Base-by-base conservation (phyloP, 2,888 invertebrate genomes). In the Abscondita cerata region DNA sequence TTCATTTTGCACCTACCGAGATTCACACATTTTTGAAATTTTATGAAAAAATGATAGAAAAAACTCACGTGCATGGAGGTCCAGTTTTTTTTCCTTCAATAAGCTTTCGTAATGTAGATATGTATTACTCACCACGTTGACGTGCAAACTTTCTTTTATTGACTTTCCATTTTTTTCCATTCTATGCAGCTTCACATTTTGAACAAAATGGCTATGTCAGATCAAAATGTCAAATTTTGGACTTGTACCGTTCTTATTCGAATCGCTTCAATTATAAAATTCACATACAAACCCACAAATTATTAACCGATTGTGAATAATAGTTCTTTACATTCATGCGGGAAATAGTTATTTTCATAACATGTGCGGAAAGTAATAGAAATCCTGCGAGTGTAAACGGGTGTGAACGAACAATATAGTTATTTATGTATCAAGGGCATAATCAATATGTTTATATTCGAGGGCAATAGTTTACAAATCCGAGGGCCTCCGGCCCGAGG, bases 1-100 rank as follows among this genome's bases (percentile, higher is more conserved):
- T 41, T 41, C 41, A 12, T 9, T 8, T 41, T 46, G 11, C 46
- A 46, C 15, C 59, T 46, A 4, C 11, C 18, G 20, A 46, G 20
- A 18, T n/a, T 1, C 1, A 46, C 12, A 46, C 9, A 12, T n/a
- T 9, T 44, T n/a, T 2, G 15, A 16, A 16, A 5, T 44, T 44
- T 3, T 44, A 16, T 5, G 19, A 16, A 44, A 3, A 16, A 18
- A 44, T 44, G 18, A 44, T 44, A 46, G 46, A 41, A 41, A 38
- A 8, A 12, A 16, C 11, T 46, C 20, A 46, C 46, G 1, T 18
- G 46, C 46, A 46, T 46, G 46, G 46, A 46, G 20, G 2, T 18
- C 46, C 46, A 46, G 3, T 8, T 6, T 2, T 46, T 46, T 46
- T 46, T 20, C 2, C 2, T 11, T 2, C 46, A 15, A 46, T 12